Evolutionary conservation across 2,888 invertebrate species (phyloP), one percentile per base, ranked within the genome.

Genomic region (Macrophya annulata): DNA sequence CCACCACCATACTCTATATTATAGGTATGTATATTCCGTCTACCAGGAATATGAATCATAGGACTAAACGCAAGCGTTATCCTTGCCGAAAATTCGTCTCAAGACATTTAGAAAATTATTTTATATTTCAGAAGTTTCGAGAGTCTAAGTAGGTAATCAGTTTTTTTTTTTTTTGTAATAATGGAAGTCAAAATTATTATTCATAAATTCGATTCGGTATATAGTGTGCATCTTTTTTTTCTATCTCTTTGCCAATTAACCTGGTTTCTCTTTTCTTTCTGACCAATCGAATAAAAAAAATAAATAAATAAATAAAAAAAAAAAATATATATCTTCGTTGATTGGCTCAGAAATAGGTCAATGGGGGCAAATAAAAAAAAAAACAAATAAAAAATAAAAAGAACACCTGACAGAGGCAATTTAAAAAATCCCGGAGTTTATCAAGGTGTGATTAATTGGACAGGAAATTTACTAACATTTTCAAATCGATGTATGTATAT

Each of bases 381-480:
- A 31, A 31, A 31, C 3, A 31, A 31, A 31, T 31, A 31, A 31
- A 31, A 31, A 31, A 31, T 31, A 31, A 3, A 31, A 31, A 31
- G 3, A 31, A 31, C 31, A 31, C 40, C 43, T 45, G n/a, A 74
- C 68, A 25, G 72, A 51, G 37, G 51, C 76, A 77, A 77, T 77
- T 77, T 77, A n/a, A 15, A 45, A 74, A 17, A 15, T 31, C 43
- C 6, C 31, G 37, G 6, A 77, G 76, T n/a, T 77, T 51, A 77
- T 77, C 76, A 51, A 51, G 76, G 51, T 51, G 55, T 51, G 51
- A 77, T 77, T 77, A 77, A 77, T 77, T 77, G 76, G 37, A 77
- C 25, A 51, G 76, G 76, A 77, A 77, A 77, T 77, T 77, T n/a
- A 45, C 45, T 45, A 0, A 17, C 15, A 71, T 71, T 71, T 31